Evolutionary conservation across 2,888 invertebrate genomes (phyloP).

Genomic region (Drosophila anceps): DNA sequence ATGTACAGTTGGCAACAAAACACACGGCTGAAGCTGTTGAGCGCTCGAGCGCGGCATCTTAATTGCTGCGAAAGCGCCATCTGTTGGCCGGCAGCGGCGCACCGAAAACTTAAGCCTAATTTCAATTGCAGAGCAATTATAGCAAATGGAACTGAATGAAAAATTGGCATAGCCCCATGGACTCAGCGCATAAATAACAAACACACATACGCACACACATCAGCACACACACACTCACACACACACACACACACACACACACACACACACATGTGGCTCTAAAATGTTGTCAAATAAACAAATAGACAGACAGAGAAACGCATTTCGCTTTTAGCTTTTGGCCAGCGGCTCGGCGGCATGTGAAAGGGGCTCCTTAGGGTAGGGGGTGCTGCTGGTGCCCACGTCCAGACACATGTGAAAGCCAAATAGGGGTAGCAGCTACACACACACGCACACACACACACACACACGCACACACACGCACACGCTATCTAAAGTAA

Average conservation of each 20-base stretch:
- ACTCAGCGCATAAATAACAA: conserved; percentile 41
- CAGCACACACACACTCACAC: conserved; percentile 17
- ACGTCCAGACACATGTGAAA: conserved; percentile 64
- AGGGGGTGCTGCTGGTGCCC: conserved; percentile 4
- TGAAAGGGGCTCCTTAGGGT: not conserved
- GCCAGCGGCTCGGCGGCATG: conserved; percentile 41
- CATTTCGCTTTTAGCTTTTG: conserved; percentile 58
- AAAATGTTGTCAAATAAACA: conserved; percentile 76
- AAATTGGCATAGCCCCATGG: conserved; percentile 45
- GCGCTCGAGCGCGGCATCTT: conserved; percentile 26
- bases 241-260: conserved; percentile 2
- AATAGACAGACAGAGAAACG: conserved; percentile 63
- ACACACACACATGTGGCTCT: conserved; percentile 43
- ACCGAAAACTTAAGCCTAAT: conserved; percentile 22
- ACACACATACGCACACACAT: conserved; percentile 2
- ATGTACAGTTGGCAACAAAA: conserved; percentile 72
- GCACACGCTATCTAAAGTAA: conserved; percentile 62
- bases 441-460: conserved; percentile 29
- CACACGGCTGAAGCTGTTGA: not conserved
- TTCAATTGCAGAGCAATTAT: conserved; percentile 30
- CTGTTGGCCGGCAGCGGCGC: conserved; percentile 36
- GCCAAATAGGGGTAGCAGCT: conserved; percentile 68
- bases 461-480: conserved; percentile 16
- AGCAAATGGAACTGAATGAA: conserved; percentile 47
- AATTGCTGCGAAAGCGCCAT: conserved; percentile 48